A percentile compares a stretch with the other conserved stretches of the same genome.
Evolutionary conservation across 2,797 vertebrate genomes (phyloP).

Genomic region (Enteromius viviparus): DNA sequence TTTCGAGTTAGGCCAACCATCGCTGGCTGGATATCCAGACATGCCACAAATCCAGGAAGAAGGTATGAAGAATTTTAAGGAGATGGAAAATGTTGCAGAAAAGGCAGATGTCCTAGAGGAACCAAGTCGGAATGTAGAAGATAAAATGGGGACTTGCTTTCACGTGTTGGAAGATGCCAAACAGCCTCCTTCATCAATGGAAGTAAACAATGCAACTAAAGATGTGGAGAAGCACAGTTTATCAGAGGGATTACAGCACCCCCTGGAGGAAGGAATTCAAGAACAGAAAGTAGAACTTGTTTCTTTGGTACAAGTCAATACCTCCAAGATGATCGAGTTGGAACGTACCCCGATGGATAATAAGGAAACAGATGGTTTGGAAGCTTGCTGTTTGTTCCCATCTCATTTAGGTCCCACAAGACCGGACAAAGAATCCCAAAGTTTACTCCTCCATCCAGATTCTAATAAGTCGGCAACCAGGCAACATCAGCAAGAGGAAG

Average conservation of each 20-base stretch:
- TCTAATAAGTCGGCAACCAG: slow-evolving; percentile 42
- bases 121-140: neutral
- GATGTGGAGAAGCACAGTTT: slow-evolving; percentile 3
- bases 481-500: slow-evolving; percentile 48
- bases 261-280: slow-evolving; percentile 19
- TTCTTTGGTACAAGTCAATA: neutral
- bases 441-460: slow-evolving; percentile 19
- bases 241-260: neutral
- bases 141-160: neutral
- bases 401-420: slow-evolving; percentile 45
- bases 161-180: slow-evolving; percentile 21
- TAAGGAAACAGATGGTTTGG: slow-evolving; percentile 56
- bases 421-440: slow-evolving; percentile 52
- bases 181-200: neutral
- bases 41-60: slow-evolving; percentile 18
- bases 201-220: slow-evolving; percentile 20
- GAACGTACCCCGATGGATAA: slow-evolving; percentile 54
- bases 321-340: slow-evolving; percentile 41
- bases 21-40: slow-evolving; percentile 22
- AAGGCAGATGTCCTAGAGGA: slow-evolving; percentile 8
- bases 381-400: slow-evolving; percentile 47
- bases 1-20: slow-evolving; percentile 26
- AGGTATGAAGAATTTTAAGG: neutral
- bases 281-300: slow-evolving; percentile 22
- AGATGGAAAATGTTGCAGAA: slow-evolving; percentile 13